Conservation (phyloP, 2,888 invertebrate genomes). For the Tiphia femorata region DNA sequence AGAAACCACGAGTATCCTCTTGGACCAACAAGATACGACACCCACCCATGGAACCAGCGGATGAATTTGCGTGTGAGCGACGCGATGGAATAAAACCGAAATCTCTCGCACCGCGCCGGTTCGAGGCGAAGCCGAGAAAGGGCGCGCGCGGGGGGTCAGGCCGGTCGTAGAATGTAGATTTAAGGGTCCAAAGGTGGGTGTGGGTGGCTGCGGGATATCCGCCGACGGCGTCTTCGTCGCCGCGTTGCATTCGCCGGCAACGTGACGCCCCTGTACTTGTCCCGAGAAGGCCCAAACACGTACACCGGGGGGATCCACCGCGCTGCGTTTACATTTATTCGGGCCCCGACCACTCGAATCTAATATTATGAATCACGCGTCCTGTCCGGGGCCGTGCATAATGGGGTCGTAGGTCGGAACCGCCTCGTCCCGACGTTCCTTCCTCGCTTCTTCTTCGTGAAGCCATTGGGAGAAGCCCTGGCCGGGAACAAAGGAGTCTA, state of each 20-base stretch:
- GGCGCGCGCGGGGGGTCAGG: slow-evolving; percentile 35
- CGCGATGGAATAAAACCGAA: no score
- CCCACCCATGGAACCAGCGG: no score
- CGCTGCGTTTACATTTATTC: slow-evolving; percentile 53
- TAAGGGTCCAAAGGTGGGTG: slow-evolving; percentile 45
- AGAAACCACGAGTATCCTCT: no score
- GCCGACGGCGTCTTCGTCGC: slow-evolving; percentile 33
- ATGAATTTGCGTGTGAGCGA: no score
- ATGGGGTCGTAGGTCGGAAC: no score
- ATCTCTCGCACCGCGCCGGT: no score
- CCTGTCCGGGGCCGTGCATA: slow-evolving; percentile 38
- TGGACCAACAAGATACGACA: no score
- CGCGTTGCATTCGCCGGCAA: slow-evolving; percentile 53
- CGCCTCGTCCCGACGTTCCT: no score
- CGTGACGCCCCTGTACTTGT: slow-evolving; percentile 60
- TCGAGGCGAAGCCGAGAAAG: no score
- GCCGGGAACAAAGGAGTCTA: no score
- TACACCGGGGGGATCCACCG: slow-evolving; percentile 26
- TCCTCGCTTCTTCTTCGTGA: no score
- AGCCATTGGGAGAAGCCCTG: no score
- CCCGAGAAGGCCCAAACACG: slow-evolving; percentile 34
- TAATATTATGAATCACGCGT: slow-evolving; percentile 59
- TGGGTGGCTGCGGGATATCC: slow-evolving; percentile 37
- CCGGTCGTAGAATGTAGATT: slow-evolving; percentile 45
- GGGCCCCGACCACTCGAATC: slow-evolving; percentile 50